Conservation (phyloP, 1,140 invertebrate genomes). For the Cydia pomonella region DNA sequence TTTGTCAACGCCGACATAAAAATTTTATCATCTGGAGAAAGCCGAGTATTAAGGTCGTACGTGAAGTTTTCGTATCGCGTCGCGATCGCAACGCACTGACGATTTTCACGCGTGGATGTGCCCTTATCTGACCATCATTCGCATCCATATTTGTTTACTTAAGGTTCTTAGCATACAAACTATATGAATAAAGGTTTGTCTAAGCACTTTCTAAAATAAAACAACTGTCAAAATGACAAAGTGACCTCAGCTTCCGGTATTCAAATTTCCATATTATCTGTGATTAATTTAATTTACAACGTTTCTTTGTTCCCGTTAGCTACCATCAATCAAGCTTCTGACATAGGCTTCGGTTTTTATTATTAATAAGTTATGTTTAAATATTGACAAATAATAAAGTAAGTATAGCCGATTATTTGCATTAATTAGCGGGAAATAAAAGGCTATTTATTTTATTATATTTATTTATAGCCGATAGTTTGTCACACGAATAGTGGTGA, state of each 20-base stretch:
- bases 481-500: neutral
- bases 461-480: neutral
- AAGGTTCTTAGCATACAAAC: neutral
- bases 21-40: slow-evolving; percentile 62
- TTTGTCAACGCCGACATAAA: slow-evolving; percentile 47
- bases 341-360: neutral
- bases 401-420: neutral
- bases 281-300: slow-evolving; percentile 46
- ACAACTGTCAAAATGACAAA: slow-evolving; percentile 1
- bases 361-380: neutral
- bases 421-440: too few relatives aligned
- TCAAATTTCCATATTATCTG: slow-evolving; percentile 27
- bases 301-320: slow-evolving; percentile 38
- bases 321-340: neutral
- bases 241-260: slow-evolving; percentile 31
- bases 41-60: slow-evolving; percentile 48
- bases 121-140: slow-evolving; percentile 40
- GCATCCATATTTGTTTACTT: neutral
- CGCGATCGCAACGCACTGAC: slow-evolving; percentile 50
- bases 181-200: neutral
- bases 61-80: slow-evolving; percentile 49
- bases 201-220: slow-evolving; percentile 5
- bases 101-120: slow-evolving; percentile 48
- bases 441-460: too few relatives aligned
- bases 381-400: neutral